Conservation (phyloP, 2,888 invertebrate genomes). For the Plebejus argus region DNA sequence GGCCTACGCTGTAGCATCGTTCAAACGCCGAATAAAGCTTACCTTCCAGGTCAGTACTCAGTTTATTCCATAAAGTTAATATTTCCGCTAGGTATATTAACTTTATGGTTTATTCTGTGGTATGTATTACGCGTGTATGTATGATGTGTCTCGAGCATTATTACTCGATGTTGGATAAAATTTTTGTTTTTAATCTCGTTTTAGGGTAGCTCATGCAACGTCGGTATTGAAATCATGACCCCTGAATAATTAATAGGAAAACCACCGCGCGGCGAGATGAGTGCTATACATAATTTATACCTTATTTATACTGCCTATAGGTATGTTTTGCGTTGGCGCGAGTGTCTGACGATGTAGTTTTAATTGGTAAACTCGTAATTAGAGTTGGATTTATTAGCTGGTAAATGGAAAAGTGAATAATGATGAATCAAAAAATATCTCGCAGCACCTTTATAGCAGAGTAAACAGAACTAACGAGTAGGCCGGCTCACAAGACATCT, state of each 20-base stretch:
- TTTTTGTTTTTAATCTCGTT: background rate
- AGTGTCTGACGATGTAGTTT: background rate
- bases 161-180: slow-evolving; percentile 7
- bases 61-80: no score
- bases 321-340: background rate
- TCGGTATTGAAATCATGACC: slow-evolving; percentile 8
- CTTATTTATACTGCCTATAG: background rate
- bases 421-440: background rate
- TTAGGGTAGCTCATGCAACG: background rate
- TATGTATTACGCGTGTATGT: background rate
- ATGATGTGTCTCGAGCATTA: background rate
- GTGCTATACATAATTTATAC: slow-evolving; percentile 19
- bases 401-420: background rate
- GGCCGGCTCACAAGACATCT: no score
- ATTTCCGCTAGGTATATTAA: no score
- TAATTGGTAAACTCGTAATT: background rate
- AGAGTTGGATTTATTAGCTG: background rate
- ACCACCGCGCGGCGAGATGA: background rate
- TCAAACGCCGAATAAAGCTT: no score
- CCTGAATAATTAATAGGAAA: slow-evolving; percentile 11
- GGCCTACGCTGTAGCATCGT: no score
- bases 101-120: background rate
- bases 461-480: no score
- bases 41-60: background rate
- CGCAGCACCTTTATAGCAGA: no score